Percentiles rank a stretch among this genome's conserved stretches.
Evolutionary conservation across 2,113 vertebrate genomes (phyloP).

Genomic region (Tachycineta bicolor): DNA sequence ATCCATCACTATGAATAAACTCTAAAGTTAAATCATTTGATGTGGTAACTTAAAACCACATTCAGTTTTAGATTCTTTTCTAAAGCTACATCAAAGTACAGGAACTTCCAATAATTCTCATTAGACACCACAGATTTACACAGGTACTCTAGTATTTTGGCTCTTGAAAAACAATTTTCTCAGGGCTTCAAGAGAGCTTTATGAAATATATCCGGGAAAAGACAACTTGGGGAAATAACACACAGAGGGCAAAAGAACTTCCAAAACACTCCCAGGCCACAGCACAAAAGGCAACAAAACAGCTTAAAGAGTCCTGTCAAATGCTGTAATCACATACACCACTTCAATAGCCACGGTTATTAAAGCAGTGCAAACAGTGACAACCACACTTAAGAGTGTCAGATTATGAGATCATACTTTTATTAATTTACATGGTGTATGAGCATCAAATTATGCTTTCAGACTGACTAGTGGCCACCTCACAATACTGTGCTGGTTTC

Average conservation of each 20-base stretch:
- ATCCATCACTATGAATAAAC: constrained; percentile 9
- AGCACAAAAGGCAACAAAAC: not conserved
- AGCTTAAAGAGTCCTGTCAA: not conserved
- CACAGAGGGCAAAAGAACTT: not conserved
- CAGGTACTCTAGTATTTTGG: not conserved
- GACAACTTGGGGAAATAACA: not conserved
- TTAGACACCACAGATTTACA: not conserved
- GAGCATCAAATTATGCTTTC: not conserved
- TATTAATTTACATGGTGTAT: not conserved
- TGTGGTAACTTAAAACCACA: constrained; percentile 66
- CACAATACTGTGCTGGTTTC: not conserved
- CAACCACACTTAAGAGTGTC: not conserved
- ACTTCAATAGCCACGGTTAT: accelerated
- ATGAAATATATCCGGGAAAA: not conserved
- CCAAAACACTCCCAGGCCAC: not conserved
- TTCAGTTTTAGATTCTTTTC: constrained; percentile 35
- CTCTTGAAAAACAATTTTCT: not conserved
- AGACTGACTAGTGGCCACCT: not conserved
- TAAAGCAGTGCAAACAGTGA: not conserved
- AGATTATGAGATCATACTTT: not conserved
- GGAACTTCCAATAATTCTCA: constrained; percentile 17
- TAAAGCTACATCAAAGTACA: constrained; percentile 49
- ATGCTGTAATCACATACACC: not conserved
- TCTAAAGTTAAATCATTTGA: constrained; percentile 23
- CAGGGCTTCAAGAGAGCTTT: not conserved